Percentiles rank a stretch among this genome's conserved stretches.
Evolutionary conservation across 2,113 vertebrate genomes (phyloP).

Genomic region (Aptenodytes forsteri): DNA sequence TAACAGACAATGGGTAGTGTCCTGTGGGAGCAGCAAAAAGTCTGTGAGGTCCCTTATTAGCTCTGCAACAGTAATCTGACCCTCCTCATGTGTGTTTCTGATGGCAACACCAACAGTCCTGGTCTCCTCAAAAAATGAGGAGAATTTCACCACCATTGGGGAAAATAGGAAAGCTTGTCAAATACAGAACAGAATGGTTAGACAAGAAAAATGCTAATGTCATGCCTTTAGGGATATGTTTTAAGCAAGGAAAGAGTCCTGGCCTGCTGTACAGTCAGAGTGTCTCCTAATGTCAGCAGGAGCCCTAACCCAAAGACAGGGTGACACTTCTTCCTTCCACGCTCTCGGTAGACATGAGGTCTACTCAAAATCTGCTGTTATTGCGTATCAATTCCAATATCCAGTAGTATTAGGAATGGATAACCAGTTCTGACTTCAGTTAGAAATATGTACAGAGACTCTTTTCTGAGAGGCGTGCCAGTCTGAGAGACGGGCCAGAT

Average conservation of each 20-base stretch:
- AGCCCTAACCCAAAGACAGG: not conserved
- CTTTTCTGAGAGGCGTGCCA: not conserved
- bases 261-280: not conserved
- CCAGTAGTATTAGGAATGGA: not conserved
- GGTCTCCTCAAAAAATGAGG: not conserved
- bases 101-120: not conserved
- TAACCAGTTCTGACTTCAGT: not conserved
- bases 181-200: not conserved
- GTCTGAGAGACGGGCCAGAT: not conserved
- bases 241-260: not conserved
- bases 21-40: not conserved
- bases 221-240: not conserved
- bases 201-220: not conserved
- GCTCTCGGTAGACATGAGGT: rapidly evolving
- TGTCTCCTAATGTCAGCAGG: not conserved
- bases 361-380: not conserved
- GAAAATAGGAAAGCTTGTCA: not conserved
- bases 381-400: rapidly evolving
- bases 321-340: not conserved
- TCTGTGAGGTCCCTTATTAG: not conserved
- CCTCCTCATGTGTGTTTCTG: not conserved
- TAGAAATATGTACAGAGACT: not conserved
- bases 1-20: not conserved
- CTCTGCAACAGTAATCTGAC: not conserved
- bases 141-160: not conserved